phyloP scores from a whole-genome alignment of 2,888 invertebrate genomes.

The Drosophila diplacantha region DNA sequence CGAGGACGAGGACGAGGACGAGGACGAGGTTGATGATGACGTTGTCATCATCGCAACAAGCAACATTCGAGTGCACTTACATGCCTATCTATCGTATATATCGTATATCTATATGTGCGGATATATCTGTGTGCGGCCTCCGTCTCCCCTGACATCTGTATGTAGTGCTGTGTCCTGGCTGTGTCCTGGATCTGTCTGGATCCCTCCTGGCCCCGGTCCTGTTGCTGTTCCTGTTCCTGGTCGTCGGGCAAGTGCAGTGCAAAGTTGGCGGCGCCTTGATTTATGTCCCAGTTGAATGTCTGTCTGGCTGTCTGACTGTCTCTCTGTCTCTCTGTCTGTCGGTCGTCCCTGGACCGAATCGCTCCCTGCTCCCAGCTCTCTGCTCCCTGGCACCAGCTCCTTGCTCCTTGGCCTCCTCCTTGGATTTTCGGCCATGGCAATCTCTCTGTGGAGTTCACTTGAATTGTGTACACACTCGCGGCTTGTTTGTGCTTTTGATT shows the following conservation, averaged over 20 bases:
- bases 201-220: not conserved
- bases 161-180: constrained; percentile 1
- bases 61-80: constrained; percentile 64
- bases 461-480: constrained; percentile 62
- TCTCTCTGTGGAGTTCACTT: constrained; percentile 38
- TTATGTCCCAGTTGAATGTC: constrained; percentile 53
- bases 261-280: constrained; percentile 54
- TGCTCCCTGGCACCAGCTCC: not conserved
- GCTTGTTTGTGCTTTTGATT: constrained; percentile 63
- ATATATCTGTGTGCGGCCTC: constrained; percentile 20
- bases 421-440: constrained; percentile 35
- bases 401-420: constrained; percentile 13
- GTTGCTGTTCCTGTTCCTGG: not conserved
- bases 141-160: constrained; percentile 16
- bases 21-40: constrained; percentile 16
- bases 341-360: constrained; percentile 10
- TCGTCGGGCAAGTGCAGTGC: constrained; percentile 44
- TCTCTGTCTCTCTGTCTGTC: not conserved
- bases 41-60: constrained; percentile 41
- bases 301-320: constrained; percentile 14
- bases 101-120: constrained; percentile 24
- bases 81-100: constrained; percentile 54
- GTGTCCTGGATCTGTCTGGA: constrained; percentile 4
- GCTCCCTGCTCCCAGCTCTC: not conserved
- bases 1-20: not conserved